These are phyloP conservation scores for Bombyx huttoni DNA, from an alignment of 2,888 invertebrate species.

Conservation along the genomic window DNA sequence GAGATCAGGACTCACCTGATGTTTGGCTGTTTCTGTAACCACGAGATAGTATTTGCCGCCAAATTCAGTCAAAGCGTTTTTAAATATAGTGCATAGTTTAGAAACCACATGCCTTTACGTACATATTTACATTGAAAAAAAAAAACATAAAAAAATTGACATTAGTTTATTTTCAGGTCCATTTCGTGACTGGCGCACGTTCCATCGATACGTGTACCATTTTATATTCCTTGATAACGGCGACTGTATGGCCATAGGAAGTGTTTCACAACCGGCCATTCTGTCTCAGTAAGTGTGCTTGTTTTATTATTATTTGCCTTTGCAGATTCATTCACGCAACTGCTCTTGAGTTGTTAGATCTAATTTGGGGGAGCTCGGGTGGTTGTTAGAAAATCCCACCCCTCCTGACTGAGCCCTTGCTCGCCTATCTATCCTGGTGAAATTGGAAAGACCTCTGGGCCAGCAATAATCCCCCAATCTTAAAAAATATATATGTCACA, in stretches of 20 bases:
- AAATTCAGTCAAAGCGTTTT: too few relatives aligned
- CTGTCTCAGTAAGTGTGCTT: constrained; percentile 74
- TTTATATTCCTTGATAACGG: constrained; percentile 79
- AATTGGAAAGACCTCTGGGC: too few relatives aligned
- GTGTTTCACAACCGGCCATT: constrained; percentile 75
- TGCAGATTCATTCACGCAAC: background rate
- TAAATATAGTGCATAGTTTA: too few relatives aligned
- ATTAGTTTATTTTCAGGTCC: constrained; percentile 38
- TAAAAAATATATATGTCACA: too few relatives aligned
- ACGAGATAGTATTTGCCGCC: too few relatives aligned
- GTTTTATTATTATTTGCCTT: too few relatives aligned
- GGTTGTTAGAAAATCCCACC: too few relatives aligned
- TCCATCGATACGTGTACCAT: constrained; percentile 80
- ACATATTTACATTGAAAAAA: background rate
- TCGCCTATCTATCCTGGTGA: too few relatives aligned
- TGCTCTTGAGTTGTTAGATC: too few relatives aligned
- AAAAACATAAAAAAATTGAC: background rate
- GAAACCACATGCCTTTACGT: background rate
- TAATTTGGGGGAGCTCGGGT: too few relatives aligned
- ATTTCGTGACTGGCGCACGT: constrained; percentile 76
- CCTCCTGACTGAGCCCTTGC: too few relatives aligned
- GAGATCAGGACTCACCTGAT: background rate
- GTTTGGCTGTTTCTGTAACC: background rate
- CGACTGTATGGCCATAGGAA: constrained; percentile 76
- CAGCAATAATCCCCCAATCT: too few relatives aligned